These are phyloP conservation scores for Eilema caniola DNA, from an alignment of 2,888 invertebrate species.

Conservation along the genomic window DNA sequence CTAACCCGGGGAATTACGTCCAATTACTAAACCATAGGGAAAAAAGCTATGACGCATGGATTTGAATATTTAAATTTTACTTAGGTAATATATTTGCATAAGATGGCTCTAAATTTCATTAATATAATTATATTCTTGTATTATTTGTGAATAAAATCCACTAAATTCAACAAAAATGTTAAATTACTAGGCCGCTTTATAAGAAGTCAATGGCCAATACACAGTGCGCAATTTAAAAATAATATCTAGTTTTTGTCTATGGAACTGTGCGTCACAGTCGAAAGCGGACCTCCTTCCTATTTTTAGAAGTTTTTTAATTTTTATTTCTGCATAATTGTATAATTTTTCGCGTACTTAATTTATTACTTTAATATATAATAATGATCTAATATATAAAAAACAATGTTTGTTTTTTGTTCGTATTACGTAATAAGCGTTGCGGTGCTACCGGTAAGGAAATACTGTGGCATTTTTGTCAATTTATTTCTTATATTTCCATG, in stretches of 20 bases:
- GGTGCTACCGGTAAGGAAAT: too few relatives aligned
- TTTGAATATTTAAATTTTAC: background rate
- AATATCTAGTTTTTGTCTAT: background rate
- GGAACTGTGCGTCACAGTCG: background rate
- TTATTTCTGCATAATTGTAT: background rate
- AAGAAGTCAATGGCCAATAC: background rate
- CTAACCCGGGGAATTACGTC: background rate
- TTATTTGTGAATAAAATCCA: background rate
- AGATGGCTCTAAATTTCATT: background rate
- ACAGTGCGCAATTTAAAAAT: background rate
- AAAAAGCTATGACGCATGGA: background rate
- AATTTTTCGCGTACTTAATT: background rate
- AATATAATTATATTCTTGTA: background rate
- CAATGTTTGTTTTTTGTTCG: background rate
- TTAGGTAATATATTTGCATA: background rate
- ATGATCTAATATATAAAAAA: background rate
- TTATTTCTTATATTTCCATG: too few relatives aligned
- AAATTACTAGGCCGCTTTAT: background rate
- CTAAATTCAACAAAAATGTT: background rate
- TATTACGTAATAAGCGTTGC: background rate
- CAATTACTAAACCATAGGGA: background rate
- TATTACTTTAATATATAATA: background rate
- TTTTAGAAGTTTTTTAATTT: background rate
- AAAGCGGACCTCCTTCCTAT: background rate
- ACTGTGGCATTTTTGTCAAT: too few relatives aligned